Evolutionary conservation across 2,113 vertebrate species (phyloP).

Genomic region (Daboia siamensis): DNA sequence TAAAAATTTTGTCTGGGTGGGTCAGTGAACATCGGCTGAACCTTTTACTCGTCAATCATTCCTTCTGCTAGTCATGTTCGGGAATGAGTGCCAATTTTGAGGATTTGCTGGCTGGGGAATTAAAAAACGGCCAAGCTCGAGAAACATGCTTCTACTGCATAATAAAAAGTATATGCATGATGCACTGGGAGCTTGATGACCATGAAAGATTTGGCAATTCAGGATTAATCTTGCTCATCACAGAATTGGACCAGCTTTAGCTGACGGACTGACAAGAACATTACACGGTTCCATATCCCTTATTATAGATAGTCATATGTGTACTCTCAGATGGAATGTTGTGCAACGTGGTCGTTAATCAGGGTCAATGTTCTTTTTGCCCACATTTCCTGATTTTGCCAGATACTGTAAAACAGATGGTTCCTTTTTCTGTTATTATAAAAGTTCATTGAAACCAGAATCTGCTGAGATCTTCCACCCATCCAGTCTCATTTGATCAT

Average conservation of each 20-base stretch:
- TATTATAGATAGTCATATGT: background rate
- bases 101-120: background rate
- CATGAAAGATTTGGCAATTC: background rate
- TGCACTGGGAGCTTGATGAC: background rate
- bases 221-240: background rate
- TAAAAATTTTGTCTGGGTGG: conserved; percentile 3
- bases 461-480: background rate
- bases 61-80: background rate
- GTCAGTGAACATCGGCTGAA: background rate
- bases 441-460: background rate
- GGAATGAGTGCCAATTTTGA: background rate
- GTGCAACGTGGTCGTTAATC: background rate
- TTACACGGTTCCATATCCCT: background rate
- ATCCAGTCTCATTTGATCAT: background rate
- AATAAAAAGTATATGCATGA: background rate
- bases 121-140: background rate
- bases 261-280: background rate
- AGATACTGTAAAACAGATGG: background rate
- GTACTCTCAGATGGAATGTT: background rate
- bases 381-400: background rate
- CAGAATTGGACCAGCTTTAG: background rate
- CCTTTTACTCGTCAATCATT: background rate
- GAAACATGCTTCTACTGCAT: background rate
- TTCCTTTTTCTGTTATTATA: background rate
- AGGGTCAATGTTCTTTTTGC: conserved; percentile 26